Evolutionary conservation across 2,888 invertebrate species (phyloP).

Genomic region (Encarsia formosa): DNA sequence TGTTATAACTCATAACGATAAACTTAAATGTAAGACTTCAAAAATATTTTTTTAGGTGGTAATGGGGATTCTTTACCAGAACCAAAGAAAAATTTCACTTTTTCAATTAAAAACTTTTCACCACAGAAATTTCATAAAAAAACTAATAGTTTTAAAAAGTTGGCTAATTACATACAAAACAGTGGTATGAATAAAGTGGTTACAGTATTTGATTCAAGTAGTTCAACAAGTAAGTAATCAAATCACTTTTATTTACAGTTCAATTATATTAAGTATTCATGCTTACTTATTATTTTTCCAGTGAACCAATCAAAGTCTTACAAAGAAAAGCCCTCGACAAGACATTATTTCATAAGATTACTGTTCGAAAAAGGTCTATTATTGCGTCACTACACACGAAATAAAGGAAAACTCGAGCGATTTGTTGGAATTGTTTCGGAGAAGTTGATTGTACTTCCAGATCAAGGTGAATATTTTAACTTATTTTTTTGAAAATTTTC

Average conservation of each 20-base stretch:
- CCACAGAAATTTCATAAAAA: conserved; percentile 10
- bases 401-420: conserved; percentile 5
- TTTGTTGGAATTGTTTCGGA: conserved; percentile 1
- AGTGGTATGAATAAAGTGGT: conserved; percentile 5
- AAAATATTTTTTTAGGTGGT: too few species aligned
- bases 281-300: neutral
- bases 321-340: conserved; percentile 1
- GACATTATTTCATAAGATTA: conserved; percentile 15
- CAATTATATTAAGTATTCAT: too few species aligned
- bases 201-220: conserved; percentile 6
- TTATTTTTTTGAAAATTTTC: too few species aligned
- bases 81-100: too few species aligned
- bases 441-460: conserved; percentile 4
- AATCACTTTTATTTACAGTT: too few species aligned
- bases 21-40: too few species aligned
- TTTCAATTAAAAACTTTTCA: too few species aligned
- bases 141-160: too few species aligned
- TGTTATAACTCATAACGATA: too few species aligned
- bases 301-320: neutral
- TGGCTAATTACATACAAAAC: conserved; percentile 8
- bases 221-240: conserved; percentile 8
- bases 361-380: conserved; percentile 9
- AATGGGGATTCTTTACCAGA: too few species aligned
- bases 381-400: conserved; percentile 11
- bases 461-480: neutral